Percentiles rank a stretch among this genome's conserved stretches.
phyloP scores from a whole-genome alignment of 2,888 invertebrate species.

The Mimas tiliae region DNA sequence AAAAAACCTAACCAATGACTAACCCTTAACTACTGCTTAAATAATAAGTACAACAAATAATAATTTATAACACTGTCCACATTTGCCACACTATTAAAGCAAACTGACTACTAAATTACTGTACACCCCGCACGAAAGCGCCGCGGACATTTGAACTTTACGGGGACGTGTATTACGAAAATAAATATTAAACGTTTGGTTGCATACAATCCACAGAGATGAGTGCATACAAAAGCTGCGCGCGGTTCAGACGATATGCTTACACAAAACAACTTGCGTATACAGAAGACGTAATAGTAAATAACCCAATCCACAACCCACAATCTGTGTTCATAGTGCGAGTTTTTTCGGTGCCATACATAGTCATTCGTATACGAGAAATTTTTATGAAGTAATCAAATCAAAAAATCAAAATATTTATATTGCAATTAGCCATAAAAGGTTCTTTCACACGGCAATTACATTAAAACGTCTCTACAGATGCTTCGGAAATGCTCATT shows the following conservation, averaged over 20 bases:
- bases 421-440: too few species aligned
- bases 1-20: slow-evolving; percentile 16
- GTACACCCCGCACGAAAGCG: slow-evolving; percentile 21
- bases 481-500: too few species aligned
- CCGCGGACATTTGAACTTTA: slow-evolving; percentile 44
- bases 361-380: too few species aligned
- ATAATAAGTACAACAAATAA: slow-evolving; percentile 23
- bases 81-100: slow-evolving; percentile 27
- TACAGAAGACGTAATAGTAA: slow-evolving; percentile 23
- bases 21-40: slow-evolving; percentile 17
- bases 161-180: slow-evolving; percentile 49
- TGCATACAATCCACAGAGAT: slow-evolving; percentile 51
- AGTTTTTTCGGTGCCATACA: too few species aligned
- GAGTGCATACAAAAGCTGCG: slow-evolving; percentile 49
- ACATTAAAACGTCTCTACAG: too few species aligned
- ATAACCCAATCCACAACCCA: neutral
- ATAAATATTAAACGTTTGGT: slow-evolving; percentile 52
- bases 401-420: too few species aligned
- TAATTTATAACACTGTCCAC: slow-evolving; percentile 25
- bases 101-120: slow-evolving; percentile 26
- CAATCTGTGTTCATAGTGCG: neutral
- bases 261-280: slow-evolving; percentile 11
- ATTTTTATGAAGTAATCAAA: too few species aligned
- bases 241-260: slow-evolving; percentile 44
- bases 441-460: too few species aligned